Percentiles rank a stretch among this genome's conserved stretches.
Conservation (phyloP, 2,888 invertebrate genomes). For the Cyclophora albipunctata region DNA sequence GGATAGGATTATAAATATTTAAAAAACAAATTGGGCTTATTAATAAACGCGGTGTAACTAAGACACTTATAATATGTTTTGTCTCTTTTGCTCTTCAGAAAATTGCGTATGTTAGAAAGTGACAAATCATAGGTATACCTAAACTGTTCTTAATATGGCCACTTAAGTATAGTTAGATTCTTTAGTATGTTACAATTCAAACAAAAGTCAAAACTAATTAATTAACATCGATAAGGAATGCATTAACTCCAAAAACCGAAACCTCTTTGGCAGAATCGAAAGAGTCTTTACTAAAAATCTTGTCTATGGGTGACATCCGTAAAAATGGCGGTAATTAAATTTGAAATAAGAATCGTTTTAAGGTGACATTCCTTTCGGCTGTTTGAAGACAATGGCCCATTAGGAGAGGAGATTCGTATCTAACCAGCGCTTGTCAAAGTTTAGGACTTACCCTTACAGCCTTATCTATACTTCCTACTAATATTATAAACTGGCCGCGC, state of each 20-base stretch:
- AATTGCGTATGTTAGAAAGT: too few relatives aligned
- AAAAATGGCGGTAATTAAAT: slow-evolving; percentile 70
- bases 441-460: background rate
- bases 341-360: slow-evolving; percentile 45
- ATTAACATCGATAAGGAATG: slow-evolving; percentile 1
- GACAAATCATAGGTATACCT: too few relatives aligned
- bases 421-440: slow-evolving; percentile 26
- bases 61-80: too few relatives aligned
- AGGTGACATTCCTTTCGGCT: slow-evolving; percentile 38
- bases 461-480: too few relatives aligned
- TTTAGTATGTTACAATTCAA: too few relatives aligned
- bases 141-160: too few relatives aligned
- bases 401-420: slow-evolving; percentile 65
- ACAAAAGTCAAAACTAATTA: background rate
- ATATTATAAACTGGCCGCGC: too few relatives aligned
- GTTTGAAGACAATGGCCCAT: slow-evolving; percentile 65
- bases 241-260: slow-evolving; percentile 1
- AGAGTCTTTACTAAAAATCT: slow-evolving; percentile 27
- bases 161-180: too few relatives aligned
- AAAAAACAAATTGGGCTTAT: too few relatives aligned
- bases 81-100: too few relatives aligned
- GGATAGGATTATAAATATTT: too few relatives aligned
- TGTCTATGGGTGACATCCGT: slow-evolving; percentile 48
- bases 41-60: too few relatives aligned
- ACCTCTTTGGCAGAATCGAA: slow-evolving; percentile 3